A percentile compares a stretch with the other conserved stretches of the same genome.
Conservation (phyloP, 2,797 vertebrate genomes). For the Ctenochaetus hawaiiensis region DNA sequence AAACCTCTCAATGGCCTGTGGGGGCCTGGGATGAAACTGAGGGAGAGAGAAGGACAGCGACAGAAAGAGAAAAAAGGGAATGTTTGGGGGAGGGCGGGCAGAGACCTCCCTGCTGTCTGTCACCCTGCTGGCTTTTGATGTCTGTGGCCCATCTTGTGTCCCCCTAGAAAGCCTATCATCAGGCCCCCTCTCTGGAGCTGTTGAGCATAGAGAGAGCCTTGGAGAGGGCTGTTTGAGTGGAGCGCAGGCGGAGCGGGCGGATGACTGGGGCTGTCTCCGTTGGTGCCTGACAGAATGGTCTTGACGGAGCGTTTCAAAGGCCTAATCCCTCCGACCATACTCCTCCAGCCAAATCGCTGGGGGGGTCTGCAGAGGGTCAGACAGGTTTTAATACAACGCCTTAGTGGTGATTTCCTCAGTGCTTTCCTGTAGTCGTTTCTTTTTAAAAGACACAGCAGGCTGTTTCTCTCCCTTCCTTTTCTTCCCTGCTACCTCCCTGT, state of each 20-base stretch:
- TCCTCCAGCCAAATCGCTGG: conserved; percentile 81
- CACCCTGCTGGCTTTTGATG: conserved; percentile 90
- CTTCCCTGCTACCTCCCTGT: conserved; percentile 26
- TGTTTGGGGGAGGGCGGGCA: conserved; percentile 59
- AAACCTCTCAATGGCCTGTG: conserved; percentile 81
- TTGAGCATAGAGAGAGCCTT: conserved; percentile 74
- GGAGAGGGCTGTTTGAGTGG: conserved; percentile 73
- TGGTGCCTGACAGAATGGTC: conserved; percentile 85
- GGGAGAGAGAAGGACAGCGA: conserved; percentile 33
- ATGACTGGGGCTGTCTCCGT: conserved; percentile 78
- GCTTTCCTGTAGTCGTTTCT: conserved; percentile 72
- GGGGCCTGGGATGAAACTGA: conserved; percentile 65
- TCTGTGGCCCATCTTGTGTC: conserved; percentile 85
- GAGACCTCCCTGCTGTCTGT: conserved; percentile 86
- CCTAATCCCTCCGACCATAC: conserved; percentile 83
- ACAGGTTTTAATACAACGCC: conserved; percentile 77
- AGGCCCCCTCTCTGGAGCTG: conserved; percentile 82
- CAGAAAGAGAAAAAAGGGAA: conserved; percentile 38
- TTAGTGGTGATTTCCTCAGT: conserved; percentile 80
- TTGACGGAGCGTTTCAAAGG: conserved; percentile 87
- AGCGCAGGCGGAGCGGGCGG: conserved; percentile 45
- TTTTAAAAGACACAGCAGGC: conserved; percentile 76
- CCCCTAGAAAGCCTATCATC: conserved; percentile 87
- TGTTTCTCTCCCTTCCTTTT: conserved; percentile 52
- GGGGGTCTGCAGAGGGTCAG: conserved; percentile 80